phyloP scores from a whole-genome alignment of 2,797 vertebrate species.

The Petrocephalus schoutedeni region DNA sequence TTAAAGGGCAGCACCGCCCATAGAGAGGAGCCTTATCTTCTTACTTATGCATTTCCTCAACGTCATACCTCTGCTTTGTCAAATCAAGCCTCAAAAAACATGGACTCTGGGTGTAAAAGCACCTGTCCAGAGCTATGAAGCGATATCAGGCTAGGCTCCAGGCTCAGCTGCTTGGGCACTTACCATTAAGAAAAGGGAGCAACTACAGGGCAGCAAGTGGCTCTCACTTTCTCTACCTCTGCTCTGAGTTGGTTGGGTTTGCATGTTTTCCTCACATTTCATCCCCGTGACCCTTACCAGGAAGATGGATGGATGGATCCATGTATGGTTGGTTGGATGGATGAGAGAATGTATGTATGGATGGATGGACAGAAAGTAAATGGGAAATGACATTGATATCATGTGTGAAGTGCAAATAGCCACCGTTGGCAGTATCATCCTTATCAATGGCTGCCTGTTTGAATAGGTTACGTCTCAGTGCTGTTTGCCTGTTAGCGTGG shows the following conservation, averaged over 20 bases:
- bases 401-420: neutral
- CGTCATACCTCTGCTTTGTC: neutral
- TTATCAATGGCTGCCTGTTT: slow-evolving; percentile 23
- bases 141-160: too few relatives aligned
- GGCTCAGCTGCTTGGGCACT: too few relatives aligned
- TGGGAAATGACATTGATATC: neutral
- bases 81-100: neutral
- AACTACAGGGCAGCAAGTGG: neutral
- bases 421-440: neutral
- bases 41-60: too few relatives aligned
- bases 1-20: neutral
- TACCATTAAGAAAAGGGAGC: too few relatives aligned
- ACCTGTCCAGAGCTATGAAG: too few relatives aligned
- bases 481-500: neutral
- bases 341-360: neutral
- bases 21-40: neutral
- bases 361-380: neutral
- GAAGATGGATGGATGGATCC: neutral
- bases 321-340: neutral
- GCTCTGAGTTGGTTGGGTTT: neutral
- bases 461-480: neutral
- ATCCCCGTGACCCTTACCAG: neutral
- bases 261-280: neutral
- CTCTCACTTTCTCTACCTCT: neutral
- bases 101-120: too few relatives aligned